phyloP scores from a whole-genome alignment of 2,797 vertebrate genomes.

The Crax fasciolata region DNA sequence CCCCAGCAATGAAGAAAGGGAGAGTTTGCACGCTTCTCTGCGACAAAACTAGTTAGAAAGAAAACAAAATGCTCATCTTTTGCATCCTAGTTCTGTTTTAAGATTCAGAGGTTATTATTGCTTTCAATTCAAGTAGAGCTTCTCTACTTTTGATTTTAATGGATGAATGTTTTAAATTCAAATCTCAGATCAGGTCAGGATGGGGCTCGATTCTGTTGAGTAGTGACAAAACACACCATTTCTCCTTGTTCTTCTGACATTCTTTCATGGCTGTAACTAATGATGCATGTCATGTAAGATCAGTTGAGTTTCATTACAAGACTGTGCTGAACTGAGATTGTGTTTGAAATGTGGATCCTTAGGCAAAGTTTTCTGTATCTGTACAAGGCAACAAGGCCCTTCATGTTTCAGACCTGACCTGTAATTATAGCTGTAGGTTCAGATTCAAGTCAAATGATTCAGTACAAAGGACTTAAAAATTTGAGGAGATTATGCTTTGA shows the following conservation, averaged over 20 bases:
- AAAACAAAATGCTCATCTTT: neutral
- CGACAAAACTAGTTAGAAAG: neutral
- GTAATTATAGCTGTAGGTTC: neutral
- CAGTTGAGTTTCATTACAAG: neutral
- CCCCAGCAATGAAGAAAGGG: constrained; percentile 28
- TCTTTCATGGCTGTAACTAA: neutral
- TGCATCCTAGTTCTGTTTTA: neutral
- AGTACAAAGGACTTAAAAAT: neutral
- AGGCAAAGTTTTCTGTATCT: neutral
- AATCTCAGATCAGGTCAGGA: neutral
- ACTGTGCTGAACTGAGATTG: neutral
- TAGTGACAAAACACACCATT: neutral
- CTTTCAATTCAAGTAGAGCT: neutral
- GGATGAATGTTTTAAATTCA: neutral
- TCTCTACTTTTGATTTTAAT: neutral
- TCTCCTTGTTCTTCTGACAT: neutral
- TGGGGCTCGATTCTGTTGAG: neutral
- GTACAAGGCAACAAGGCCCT: neutral
- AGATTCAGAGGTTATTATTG: constrained; percentile 22
- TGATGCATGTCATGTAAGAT: neutral
- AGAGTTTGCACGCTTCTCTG: neutral
- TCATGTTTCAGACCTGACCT: neutral
- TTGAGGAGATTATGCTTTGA: neutral
- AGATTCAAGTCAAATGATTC: neutral
- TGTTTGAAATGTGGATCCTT: neutral